Base-by-base conservation (phyloP, 1,140 invertebrate genomes). In the Drosophila simulans region DNA sequence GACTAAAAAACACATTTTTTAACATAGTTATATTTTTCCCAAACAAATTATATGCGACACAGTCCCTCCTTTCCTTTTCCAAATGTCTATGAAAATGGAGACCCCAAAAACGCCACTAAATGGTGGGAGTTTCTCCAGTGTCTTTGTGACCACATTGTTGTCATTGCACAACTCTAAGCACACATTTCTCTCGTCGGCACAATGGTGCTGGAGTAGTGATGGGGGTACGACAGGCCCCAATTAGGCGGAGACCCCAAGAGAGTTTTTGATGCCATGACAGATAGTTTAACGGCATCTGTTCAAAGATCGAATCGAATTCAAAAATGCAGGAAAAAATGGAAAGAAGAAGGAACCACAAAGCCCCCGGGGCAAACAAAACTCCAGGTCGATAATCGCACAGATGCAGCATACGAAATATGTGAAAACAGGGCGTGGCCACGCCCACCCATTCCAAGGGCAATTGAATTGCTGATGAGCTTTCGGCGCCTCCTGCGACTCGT, bases 401-500 rank as follows among this genome's bases (percentile, higher is more conserved):
- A 45, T 45, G 58, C 45, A 40, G 83, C 63, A 88, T 88, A 77
- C 70, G 81, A 69, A 83, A 86, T 83, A 59, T 69, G n/a, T 58
- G 13, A 25, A 15, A 52, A 48, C 20, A 48, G 49, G 52, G 57
- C 45, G 71, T 60, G 43, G 20, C 8, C 37, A 15, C 13, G 31
- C 25, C 34, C 34, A 45, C 46, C 35, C 15, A n/a, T 45, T 42
- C 39, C 17, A 52, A 35, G 31, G 85, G 63, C 84, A 89, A 88
- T 88, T 80, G 84, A 88, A 89, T 89, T 88, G 77, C 64, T 89
- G 84, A 88, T 89, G 84, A 88, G 84, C 70, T 88, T 60, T 63
- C 80, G 64, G 78, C 78, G 77, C 58, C 74, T 77, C 66, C 56
- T 77, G 74, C 35, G 59, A 64, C 76, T 78, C 69, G 59, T 74